phyloP scores from a whole-genome alignment of 2,797 vertebrate genomes.

The Typhlichthys subterraneus region DNA sequence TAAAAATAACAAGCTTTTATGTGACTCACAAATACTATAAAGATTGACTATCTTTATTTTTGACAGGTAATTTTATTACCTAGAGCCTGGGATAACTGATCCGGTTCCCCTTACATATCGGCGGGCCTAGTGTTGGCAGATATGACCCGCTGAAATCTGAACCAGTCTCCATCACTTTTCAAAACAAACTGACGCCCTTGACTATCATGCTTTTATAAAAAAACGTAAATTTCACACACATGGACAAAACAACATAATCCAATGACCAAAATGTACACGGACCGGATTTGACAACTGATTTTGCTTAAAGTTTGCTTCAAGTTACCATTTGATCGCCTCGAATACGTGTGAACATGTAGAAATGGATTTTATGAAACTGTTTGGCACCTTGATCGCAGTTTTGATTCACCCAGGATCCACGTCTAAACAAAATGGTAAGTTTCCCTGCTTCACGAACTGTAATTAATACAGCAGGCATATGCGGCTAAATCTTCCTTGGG shows the following conservation, averaged over 20 bases:
- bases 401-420: constrained; percentile 71
- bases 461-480: too few species aligned
- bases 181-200: background rate
- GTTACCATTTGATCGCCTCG: background rate
- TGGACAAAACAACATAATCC: background rate
- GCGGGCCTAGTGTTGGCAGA: constrained; percentile 4
- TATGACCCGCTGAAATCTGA: background rate
- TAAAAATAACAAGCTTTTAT: too few species aligned
- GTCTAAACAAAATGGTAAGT: constrained; percentile 73
- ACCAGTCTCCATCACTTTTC: background rate
- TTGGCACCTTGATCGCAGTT: constrained; percentile 75
- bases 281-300: too few species aligned
- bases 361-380: constrained; percentile 79
- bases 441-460: background rate
- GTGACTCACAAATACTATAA: too few species aligned
- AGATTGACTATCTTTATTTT: too few species aligned
- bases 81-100: too few species aligned
- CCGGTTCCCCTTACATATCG: too few species aligned
- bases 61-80: too few species aligned
- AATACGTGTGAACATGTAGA: constrained; percentile 72
- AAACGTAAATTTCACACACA: background rate
- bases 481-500: too few species aligned
- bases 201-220: background rate
- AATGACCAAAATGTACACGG: background rate
- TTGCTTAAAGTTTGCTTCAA: too few species aligned